These are phyloP conservation scores for Helostoma temminkii DNA, from an alignment of 2,797 vertebrate genomes.

Conservation along the genomic window DNA sequence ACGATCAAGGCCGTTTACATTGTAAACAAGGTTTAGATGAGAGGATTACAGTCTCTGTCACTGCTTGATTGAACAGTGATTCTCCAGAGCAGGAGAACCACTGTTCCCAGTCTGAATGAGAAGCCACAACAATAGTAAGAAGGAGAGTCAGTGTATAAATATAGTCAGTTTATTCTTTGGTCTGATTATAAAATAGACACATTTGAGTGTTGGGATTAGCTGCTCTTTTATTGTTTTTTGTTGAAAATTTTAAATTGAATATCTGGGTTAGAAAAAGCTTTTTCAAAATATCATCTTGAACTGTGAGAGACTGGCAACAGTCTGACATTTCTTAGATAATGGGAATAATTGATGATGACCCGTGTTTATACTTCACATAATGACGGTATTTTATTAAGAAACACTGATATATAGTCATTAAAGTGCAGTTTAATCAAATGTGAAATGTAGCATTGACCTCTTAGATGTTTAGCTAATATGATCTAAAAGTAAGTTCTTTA, in stretches of 20 bases:
- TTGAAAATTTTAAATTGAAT: not conserved
- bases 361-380: no score
- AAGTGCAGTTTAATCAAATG: not conserved
- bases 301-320: not conserved
- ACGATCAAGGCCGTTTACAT: constrained; percentile 35
- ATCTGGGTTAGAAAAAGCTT: not conserved
- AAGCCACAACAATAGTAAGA: no score
- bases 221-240: not conserved
- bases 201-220: not conserved
- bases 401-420: not conserved
- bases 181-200: no score
- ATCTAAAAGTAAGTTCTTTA: not conserved
- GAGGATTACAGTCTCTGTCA: constrained; percentile 3
- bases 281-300: not conserved
- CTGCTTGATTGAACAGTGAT: constrained; percentile 15
- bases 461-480: no score
- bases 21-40: constrained; percentile 20
- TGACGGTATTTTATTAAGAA: not conserved
- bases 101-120: constrained; percentile 3
- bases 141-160: not conserved
- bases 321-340: not conserved
- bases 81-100: constrained; percentile 2
- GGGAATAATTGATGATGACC: not conserved
- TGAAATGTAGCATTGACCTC: no score
- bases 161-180: no score